Base-by-base conservation (phyloP, 2,888 invertebrate genomes). In the Drosophila vallismaia region DNA sequence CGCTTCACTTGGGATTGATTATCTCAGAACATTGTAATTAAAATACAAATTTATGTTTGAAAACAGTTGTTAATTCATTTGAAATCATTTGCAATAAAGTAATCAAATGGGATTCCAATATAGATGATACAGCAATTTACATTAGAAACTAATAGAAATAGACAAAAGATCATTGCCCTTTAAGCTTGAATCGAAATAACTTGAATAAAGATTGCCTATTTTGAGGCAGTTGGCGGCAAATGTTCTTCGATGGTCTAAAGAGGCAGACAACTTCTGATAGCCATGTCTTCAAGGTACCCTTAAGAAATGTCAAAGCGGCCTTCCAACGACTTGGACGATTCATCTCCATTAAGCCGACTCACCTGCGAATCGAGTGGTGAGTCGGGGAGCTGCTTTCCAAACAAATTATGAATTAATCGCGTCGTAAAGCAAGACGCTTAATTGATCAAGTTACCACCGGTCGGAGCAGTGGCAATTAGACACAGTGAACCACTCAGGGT, bases 361-460 rank as follows among this genome's bases (percentile, higher is more conserved):
- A 68, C 46, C 68, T 26, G 50, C 42, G 29, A 50, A 12, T 31
- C 45, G 46, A 36, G 50, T 28, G 28, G 28, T 6, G 26, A 29
- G 50, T 69, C 45, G 53, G 28, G 46, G 12, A 49, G 51, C 40
- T 55, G 53, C 42, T 40, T 57, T 75, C 62, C 64, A 24, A n/a
- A 82, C 77, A 79, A 81, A 77, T 71, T 75, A 78, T 78, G 57
- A 72, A 71, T 46, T 78, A 56, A 78, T 69, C 66, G 73, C 36
- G 29, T 67, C 82, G 52, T 84, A 83, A 83, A 83, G 68, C 68
- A 71, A 46, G n/a, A 1, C 53, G 48, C 26, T 75, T 85, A 78
- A 85, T 85, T 78, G 84, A 64, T 85, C 87, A 72, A 87, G 85
- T 84, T 78, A 19, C 14, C 63, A 64, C 63, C 52, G 63, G 63